Evolutionary conservation across 2,797 vertebrate species (phyloP), one percentile per base, ranked within the genome.

Genomic region (Moxostoma hubbsi): DNA sequence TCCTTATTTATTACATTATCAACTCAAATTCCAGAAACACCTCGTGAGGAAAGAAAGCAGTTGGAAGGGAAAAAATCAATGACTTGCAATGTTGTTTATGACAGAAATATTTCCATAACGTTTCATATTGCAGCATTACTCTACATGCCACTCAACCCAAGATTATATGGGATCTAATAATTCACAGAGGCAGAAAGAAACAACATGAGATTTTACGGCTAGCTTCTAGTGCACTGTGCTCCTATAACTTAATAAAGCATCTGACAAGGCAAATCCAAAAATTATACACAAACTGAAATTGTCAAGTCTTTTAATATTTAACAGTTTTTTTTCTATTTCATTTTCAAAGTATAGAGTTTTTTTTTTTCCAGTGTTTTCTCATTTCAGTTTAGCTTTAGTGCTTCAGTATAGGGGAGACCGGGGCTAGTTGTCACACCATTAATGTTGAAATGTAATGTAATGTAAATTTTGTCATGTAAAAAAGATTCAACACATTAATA

Each of bases 1-100:
- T 81, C 80, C 83, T 88, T 90, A 89, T 90, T 90, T 88, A 89
- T 87, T 87, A 87, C 70, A 83, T 88, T 88, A 92, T 90, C 82
- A 89, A 77, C 16, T 45, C 16, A 9, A 15, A 36, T 70, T 71
- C 46, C 13, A 36, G 12, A 63, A 65, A 69, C 18, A 57, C 18
- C 58, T 18, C 53, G 16, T 7, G 43, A 63, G 63, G 63, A 78
- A 46, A 64, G 47, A 74, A 11, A 53, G 50, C 15, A 61, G 55
- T 15, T 7, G n/a, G 5, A 51, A 0, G 9, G 45, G 9, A 2
- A 18, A 12, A 53, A 65, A 73, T 67, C 1, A 67, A 45, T 73
- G 53, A 73, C 70, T 64, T 51, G 11, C 10, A 24, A 3, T 67
- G 57, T 49, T 55, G 69, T 62, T 49, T 72, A 16, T 68, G 65